phyloP scores from a whole-genome alignment of 2,113 vertebrate genomes.

The Cheirogaleus medius region DNA sequence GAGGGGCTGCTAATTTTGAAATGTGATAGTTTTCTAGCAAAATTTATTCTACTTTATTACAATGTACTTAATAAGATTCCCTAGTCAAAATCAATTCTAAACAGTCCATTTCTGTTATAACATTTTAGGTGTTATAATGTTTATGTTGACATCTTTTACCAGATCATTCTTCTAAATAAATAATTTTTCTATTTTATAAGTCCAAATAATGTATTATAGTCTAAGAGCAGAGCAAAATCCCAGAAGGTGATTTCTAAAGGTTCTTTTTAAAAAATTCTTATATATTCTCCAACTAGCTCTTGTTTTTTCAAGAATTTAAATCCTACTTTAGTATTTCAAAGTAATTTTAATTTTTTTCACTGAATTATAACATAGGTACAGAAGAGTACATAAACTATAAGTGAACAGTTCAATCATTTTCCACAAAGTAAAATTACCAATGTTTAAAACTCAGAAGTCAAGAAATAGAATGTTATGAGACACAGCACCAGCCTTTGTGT shows the following conservation, averaged over 20 bases:
- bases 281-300: neutral
- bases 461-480: neutral
- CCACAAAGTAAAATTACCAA: neutral
- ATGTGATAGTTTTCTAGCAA: constrained; percentile 36
- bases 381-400: neutral
- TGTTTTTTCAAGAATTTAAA: neutral
- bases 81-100: constrained; percentile 73
- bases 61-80: constrained; percentile 61
- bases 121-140: constrained; percentile 49
- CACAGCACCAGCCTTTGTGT: neutral
- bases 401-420: neutral
- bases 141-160: constrained; percentile 3
- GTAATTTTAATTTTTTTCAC: neutral
- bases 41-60: constrained; percentile 71
- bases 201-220: neutral
- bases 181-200: neutral
- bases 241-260: neutral
- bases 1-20: constrained; percentile 64
- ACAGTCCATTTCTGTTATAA: constrained; percentile 67
- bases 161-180: constrained; percentile 30
- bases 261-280: neutral
- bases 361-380: neutral
- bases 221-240: neutral
- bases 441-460: neutral
- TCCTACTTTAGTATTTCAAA: neutral